A percentile compares a stretch with the other conserved stretches of the same genome.
Evolutionary conservation across 2,888 invertebrate species (phyloP).

Genomic region (Nomada hirtipes): DNA sequence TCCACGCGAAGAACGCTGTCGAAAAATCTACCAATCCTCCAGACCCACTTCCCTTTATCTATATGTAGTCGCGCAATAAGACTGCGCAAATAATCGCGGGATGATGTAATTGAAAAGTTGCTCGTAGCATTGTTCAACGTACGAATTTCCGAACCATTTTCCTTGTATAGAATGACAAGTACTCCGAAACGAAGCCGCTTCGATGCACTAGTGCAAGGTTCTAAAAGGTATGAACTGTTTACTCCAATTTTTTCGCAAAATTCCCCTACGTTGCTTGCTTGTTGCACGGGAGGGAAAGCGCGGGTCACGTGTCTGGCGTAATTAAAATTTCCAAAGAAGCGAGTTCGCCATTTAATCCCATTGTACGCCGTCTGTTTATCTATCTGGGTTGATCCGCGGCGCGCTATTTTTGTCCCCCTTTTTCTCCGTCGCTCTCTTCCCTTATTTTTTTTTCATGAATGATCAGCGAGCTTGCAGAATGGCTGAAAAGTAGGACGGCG

Average conservation of each 20-base stretch:
- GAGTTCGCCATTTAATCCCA: conserved; percentile 46
- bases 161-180: background rate
- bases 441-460: conserved; percentile 50
- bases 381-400: conserved; percentile 48
- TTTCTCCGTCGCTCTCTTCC: background rate
- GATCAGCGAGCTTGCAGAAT: conserved; percentile 54
- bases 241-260: no score
- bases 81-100: background rate
- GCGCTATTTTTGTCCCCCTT: conserved; percentile 40
- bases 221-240: no score
- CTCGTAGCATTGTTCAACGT: background rate
- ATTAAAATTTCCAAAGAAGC: conserved; percentile 52
- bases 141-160: no score
- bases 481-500: conserved; percentile 49
- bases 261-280: no score
- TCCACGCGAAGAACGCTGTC: background rate
- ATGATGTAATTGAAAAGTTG: background rate
- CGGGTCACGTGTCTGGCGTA: background rate
- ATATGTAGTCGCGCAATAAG: no score
- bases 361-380: conserved; percentile 49
- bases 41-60: background rate
- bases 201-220: background rate
- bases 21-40: background rate
- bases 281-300: background rate
- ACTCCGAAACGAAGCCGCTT: background rate